Conservation (phyloP, 2,113 vertebrate species). For the Platysternon megacephalum region DNA sequence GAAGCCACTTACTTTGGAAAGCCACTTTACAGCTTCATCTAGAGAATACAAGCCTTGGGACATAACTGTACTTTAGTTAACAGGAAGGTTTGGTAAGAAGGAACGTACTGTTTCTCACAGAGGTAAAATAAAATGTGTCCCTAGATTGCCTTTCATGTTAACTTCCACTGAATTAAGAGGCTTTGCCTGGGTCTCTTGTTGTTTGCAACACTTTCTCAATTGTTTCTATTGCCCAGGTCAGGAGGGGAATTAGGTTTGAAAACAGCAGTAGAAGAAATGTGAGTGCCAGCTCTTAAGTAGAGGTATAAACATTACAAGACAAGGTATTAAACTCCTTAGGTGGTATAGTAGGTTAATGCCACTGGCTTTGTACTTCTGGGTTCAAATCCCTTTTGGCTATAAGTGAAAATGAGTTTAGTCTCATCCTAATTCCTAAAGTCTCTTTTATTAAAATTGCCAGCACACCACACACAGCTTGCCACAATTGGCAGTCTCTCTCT, state of each 20-base stretch:
- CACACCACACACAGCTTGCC: background rate
- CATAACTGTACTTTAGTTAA: background rate
- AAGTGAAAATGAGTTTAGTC: constrained; percentile 16
- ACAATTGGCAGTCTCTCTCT: constrained; percentile 24
- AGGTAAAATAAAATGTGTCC: background rate
- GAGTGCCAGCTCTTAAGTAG: background rate
- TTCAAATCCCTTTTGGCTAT: constrained; percentile 21
- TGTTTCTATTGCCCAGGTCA: background rate
- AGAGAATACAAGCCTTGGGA: background rate
- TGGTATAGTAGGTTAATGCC: constrained; percentile 21
- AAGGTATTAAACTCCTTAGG: background rate
- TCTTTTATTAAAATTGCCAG: constrained; percentile 29
- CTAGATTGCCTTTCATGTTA: background rate
- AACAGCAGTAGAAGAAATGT: background rate
- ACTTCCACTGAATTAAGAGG: background rate
- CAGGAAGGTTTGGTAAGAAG: background rate
- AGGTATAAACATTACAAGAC: background rate
- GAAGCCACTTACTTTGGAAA: background rate
- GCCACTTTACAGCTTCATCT: background rate
- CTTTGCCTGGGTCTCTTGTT: background rate
- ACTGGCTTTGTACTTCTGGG: background rate
- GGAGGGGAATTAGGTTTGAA: background rate
- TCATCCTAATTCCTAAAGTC: constrained; percentile 2
- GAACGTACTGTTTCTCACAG: background rate
- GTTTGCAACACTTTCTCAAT: background rate